These are phyloP conservation scores for Luehdorfia chinensis DNA, from an alignment of 1,140 invertebrate genomes.

Conservation along the genomic window DNA sequence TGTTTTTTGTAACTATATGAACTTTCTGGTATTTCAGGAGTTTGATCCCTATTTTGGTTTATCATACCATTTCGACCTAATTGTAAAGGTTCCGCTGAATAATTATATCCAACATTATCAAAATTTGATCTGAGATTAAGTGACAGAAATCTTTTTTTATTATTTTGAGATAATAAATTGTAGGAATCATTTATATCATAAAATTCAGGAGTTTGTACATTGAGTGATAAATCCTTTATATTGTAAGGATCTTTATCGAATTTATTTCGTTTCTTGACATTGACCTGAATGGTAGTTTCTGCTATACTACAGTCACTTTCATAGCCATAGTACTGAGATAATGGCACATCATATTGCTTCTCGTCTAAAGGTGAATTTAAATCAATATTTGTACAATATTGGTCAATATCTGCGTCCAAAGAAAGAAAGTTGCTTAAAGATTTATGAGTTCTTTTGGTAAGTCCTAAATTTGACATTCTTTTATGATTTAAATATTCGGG, in stretches of 20 bases:
- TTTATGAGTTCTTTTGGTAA: too few species aligned
- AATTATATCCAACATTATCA: slow-evolving; percentile 21
- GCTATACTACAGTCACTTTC: slow-evolving; percentile 66
- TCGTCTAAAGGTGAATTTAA: slow-evolving; percentile 18
- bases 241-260: slow-evolving; percentile 20
- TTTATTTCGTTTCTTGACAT: slow-evolving; percentile 39
- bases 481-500: too few species aligned
- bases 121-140: slow-evolving; percentile 47
- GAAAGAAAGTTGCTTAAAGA: slow-evolving; percentile 14
- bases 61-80: neutral
- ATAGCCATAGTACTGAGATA: slow-evolving; percentile 54
- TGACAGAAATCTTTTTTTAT: slow-evolving; percentile 44
- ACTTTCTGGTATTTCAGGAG: neutral
- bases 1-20: slow-evolving; percentile 2
- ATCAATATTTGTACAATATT: slow-evolving; percentile 7
- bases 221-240: slow-evolving; percentile 1
- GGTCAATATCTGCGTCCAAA: slow-evolving; percentile 13
- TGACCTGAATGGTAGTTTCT: slow-evolving; percentile 62
- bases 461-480: too few species aligned
- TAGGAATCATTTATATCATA: neutral
- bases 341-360: slow-evolving; percentile 23
- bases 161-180: slow-evolving; percentile 12
- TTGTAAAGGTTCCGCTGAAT: slow-evolving; percentile 4
- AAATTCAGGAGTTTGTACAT: slow-evolving; percentile 3
- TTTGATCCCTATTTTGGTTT: neutral